These are phyloP conservation scores for Iguana delicatissima DNA, from an alignment of 2,797 vertebrate species.

Conservation along the genomic window DNA sequence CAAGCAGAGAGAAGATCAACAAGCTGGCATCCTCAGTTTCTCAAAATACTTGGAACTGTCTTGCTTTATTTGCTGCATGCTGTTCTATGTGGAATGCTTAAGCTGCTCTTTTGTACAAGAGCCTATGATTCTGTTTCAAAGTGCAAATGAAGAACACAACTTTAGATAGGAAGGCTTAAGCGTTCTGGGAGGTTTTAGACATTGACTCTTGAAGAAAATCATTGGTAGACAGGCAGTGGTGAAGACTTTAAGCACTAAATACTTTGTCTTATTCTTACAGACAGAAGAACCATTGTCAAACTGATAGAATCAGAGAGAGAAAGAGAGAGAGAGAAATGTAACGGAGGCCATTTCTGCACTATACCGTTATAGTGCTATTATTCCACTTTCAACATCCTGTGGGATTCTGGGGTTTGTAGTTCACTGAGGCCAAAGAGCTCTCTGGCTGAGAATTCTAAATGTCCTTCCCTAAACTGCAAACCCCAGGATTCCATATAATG, in stretches of 20 bases:
- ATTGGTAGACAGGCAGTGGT: neutral
- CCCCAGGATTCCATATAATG: too few species aligned
- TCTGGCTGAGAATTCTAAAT: too few species aligned
- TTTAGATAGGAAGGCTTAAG: neutral
- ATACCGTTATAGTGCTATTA: too few species aligned
- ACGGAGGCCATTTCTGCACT: neutral
- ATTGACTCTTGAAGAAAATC: neutral
- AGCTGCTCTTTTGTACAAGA: too few species aligned
- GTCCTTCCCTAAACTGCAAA: too few species aligned
- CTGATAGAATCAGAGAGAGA: conserved; percentile 21
- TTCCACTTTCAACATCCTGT: too few species aligned
- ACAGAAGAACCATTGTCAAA: neutral
- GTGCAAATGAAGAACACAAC: neutral
- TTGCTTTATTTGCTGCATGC: neutral
- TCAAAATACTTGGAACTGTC: neutral
- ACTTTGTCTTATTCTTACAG: conserved; percentile 8
- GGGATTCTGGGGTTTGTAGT: too few species aligned
- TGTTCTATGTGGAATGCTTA: neutral
- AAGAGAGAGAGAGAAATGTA: conserved; percentile 10
- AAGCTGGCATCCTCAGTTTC: neutral
- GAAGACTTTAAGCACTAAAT: neutral
- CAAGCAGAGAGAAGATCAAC: neutral
- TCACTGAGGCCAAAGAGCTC: too few species aligned
- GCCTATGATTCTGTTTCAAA: neutral
- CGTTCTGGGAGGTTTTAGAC: neutral